phyloP scores from a whole-genome alignment of 1,140 invertebrate genomes.

The Drosophila nannoptera region DNA sequence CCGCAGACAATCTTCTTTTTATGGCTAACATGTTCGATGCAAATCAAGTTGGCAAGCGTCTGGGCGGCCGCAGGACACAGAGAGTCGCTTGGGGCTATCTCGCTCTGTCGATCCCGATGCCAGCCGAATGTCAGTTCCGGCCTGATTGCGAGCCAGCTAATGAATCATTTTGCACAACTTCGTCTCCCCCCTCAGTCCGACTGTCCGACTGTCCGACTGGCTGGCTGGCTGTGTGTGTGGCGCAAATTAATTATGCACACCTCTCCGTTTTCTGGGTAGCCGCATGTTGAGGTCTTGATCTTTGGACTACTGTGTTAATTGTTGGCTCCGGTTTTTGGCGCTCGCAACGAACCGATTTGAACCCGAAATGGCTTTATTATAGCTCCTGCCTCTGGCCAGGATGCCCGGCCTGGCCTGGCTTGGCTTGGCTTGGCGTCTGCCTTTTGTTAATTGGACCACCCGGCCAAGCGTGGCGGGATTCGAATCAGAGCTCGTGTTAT shows the following conservation, averaged over 20 bases:
- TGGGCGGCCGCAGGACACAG: conserved; percentile 27
- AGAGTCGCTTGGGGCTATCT: conserved; percentile 7
- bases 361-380: conserved; percentile 76
- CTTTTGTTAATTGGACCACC: conserved; percentile 72
- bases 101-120: not conserved
- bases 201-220: not conserved
- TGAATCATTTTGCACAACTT: conserved; percentile 62
- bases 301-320: conserved; percentile 76
- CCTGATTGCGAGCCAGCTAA: conserved; percentile 68
- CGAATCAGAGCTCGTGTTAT: conserved; percentile 46
- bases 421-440: conserved; percentile 43
- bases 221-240: conserved; percentile 33
- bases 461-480: conserved; percentile 49
- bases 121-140: conserved; percentile 71
- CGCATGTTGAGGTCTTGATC: conserved; percentile 69
- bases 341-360: conserved; percentile 65
- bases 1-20: conserved; percentile 9
- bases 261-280: conserved; percentile 48
- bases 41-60: conserved; percentile 54
- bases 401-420: no score
- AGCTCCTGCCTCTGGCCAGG: conserved; percentile 26
- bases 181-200: conserved; percentile 16
- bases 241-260: conserved; percentile 77
- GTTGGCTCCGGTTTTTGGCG: conserved; percentile 36
- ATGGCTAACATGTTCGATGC: conserved; percentile 68